Evolutionary conservation across 2,888 invertebrate species (phyloP).

Genomic region (Sarcophaga caerulescens): DNA sequence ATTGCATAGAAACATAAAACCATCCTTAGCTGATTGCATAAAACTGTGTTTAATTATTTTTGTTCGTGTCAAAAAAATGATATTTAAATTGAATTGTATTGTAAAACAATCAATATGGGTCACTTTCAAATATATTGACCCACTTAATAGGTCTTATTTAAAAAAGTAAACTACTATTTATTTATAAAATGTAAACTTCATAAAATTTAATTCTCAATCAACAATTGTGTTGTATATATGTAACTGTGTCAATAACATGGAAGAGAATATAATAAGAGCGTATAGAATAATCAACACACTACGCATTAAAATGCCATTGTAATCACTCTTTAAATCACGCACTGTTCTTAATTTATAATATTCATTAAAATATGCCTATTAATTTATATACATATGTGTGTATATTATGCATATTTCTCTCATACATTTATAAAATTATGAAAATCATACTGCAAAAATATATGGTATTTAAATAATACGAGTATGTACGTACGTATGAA

Average conservation of each 20-base stretch:
- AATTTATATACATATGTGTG: neutral
- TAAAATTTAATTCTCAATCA: neutral
- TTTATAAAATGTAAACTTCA: neutral
- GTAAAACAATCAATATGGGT: constrained; percentile 6
- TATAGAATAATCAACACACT: neutral
- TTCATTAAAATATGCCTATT: constrained; percentile 24
- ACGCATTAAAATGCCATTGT: neutral
- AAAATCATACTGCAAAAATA: constrained; percentile 18
- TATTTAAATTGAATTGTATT: neutral
- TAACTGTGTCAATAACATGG: constrained; percentile 30
- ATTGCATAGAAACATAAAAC: no score
- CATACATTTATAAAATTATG: neutral
- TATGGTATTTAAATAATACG: neutral
- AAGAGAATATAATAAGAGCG: no score
- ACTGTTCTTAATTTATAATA: constrained; percentile 41
- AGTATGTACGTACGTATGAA: neutral
- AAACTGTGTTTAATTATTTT: neutral
- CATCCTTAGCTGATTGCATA: neutral
- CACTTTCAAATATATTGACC: constrained; percentile 31
- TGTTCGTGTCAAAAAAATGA: neutral
- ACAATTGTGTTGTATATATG: neutral
- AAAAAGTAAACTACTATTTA: neutral
- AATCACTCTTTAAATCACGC: constrained; percentile 50
- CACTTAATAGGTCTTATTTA: constrained; percentile 9
- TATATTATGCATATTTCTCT: neutral